phyloP scores from a whole-genome alignment of 2,113 vertebrate genomes.

The Istiophorus platypterus region DNA sequence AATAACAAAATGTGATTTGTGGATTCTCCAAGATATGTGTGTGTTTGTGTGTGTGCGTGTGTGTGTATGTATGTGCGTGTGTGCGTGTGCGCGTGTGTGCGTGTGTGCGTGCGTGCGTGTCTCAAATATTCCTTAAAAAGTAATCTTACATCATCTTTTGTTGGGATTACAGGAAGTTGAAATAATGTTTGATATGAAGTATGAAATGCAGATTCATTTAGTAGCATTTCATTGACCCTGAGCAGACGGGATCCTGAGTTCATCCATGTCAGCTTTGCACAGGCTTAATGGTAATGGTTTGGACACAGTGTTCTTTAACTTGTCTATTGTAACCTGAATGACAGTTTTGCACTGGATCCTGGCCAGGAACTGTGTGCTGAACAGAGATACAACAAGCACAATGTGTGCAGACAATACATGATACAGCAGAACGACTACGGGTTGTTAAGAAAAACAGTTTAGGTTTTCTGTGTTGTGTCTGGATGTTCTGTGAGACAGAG shows the following conservation, averaged over 20 bases:
- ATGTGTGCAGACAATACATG: constrained; percentile 46
- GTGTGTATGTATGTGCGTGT: not conserved
- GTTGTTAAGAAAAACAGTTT: not conserved
- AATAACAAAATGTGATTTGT: not conserved
- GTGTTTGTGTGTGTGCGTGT: not conserved
- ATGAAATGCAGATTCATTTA: constrained; percentile 21
- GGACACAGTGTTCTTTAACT: constrained; percentile 19
- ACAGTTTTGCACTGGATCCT: not conserved
- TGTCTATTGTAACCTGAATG: constrained; percentile 15
- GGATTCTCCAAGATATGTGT: not conserved
- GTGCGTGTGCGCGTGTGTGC: too few species aligned
- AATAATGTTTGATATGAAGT: constrained; percentile 15
- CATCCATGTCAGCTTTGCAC: not conserved
- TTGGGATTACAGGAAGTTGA: not conserved
- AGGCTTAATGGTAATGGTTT: not conserved
- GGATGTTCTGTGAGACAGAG: not conserved
- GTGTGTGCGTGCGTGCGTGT: not conserved
- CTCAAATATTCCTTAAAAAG: not conserved
- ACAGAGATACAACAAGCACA: constrained; percentile 44
- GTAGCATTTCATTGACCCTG: not conserved
- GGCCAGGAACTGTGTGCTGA: constrained; percentile 8
- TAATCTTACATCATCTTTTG: not conserved
- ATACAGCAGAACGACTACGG: constrained; percentile 16
- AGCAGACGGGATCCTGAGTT: not conserved
- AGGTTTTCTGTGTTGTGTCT: constrained; percentile 34